Evolutionary conservation across 2,888 invertebrate species (phyloP).

Genomic region (Napeogenes sylphis): DNA sequence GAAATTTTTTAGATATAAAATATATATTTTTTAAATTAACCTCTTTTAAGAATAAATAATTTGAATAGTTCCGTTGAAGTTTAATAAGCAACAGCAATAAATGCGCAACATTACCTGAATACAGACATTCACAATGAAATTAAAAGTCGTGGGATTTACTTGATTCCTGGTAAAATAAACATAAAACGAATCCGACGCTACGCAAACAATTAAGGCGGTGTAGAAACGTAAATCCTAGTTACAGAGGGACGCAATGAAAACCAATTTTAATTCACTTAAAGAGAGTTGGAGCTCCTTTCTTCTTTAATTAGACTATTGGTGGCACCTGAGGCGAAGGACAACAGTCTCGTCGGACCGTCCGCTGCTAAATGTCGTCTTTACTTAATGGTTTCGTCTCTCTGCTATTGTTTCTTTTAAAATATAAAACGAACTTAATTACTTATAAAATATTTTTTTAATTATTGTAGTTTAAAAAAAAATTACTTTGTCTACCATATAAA

Average conservation of each 20-base stretch:
- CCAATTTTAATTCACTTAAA: slow-evolving; percentile 54
- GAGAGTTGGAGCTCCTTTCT: slow-evolving; percentile 52
- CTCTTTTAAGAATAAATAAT: too few species aligned
- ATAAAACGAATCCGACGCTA: slow-evolving; percentile 28
- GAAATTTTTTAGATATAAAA: too few species aligned
- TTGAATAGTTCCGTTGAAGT: neutral
- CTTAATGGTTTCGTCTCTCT: slow-evolving; percentile 39
- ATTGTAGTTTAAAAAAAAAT: too few species aligned
- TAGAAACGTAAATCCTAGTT: slow-evolving; percentile 39
- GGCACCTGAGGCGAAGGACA: slow-evolving; percentile 55
- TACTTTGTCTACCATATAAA: too few species aligned
- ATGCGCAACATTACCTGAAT: slow-evolving; percentile 2
- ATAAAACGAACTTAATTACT: too few species aligned
- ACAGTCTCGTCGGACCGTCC: slow-evolving; percentile 39
- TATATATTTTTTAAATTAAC: too few species aligned
- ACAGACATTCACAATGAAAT: slow-evolving; percentile 21
- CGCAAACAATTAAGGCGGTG: slow-evolving; percentile 31
- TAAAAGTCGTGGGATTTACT: slow-evolving; percentile 22
- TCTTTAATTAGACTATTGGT: slow-evolving; percentile 66
- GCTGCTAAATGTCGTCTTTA: slow-evolving; percentile 53
- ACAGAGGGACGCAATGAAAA: slow-evolving; percentile 36
- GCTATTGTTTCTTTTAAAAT: slow-evolving; percentile 17
- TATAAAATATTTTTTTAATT: neutral
- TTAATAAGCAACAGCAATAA: neutral
- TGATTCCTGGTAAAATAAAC: slow-evolving; percentile 28